Conservation (phyloP, 1,140 invertebrate species). For the Laupala kohalensis region DNA sequence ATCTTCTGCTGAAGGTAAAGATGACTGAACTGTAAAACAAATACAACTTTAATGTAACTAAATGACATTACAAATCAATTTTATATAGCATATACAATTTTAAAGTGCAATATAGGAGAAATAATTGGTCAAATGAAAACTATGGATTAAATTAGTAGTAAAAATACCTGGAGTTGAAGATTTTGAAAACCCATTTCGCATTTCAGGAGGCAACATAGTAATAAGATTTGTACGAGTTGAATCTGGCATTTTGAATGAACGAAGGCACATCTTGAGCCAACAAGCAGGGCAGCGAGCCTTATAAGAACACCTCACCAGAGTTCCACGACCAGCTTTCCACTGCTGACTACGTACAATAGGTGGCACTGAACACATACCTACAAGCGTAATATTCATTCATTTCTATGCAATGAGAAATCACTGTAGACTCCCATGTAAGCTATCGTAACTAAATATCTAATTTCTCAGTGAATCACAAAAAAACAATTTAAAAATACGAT, state of each 20-base stretch:
- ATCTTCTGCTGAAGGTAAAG: background rate
- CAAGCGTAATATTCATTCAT: slow-evolving; percentile 3
- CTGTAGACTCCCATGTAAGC: background rate
- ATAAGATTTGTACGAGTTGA: slow-evolving; percentile 18
- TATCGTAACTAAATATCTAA: background rate
- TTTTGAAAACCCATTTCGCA: slow-evolving; percentile 21
- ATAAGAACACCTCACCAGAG: slow-evolving; percentile 47
- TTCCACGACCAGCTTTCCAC: slow-evolving; percentile 35
- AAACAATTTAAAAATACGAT: background rate
- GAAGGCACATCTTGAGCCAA: slow-evolving; percentile 72
- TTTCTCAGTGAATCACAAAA: background rate
- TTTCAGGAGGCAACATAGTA: slow-evolving; percentile 32
- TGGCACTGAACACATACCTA: slow-evolving; percentile 48
- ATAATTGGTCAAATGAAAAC: no score
- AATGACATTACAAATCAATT: no score
- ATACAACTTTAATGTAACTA: no score
- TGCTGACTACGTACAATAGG: slow-evolving; percentile 53
- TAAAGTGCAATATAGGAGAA: no score
- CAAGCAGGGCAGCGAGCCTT: slow-evolving; percentile 68
- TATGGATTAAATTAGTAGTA: no score
- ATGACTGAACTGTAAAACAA: background rate
- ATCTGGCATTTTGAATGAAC: slow-evolving; percentile 54
- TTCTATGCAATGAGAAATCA: background rate
- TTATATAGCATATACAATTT: no score
- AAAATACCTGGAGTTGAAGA: background rate